Evolutionary conservation across 2,113 vertebrate species (phyloP).

Genomic region (Osmerus mordax): DNA sequence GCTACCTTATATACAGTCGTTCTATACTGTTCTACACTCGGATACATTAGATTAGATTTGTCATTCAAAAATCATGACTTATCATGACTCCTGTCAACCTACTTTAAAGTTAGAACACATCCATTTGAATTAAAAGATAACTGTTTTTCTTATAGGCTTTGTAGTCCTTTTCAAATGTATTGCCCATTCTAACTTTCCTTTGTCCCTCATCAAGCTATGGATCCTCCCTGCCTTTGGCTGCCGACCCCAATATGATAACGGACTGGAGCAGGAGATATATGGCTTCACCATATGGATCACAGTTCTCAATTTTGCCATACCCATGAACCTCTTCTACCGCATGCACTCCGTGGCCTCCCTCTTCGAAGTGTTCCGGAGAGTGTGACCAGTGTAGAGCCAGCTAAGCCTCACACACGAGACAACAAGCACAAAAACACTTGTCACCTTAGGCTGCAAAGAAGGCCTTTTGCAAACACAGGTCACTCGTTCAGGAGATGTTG

Average conservation of each 20-base stretch:
- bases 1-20: too few species aligned
- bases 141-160: too few species aligned
- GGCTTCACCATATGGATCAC: slow-evolving; percentile 93
- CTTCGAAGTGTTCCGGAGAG: slow-evolving; percentile 89
- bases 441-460: slow-evolving; percentile 21
- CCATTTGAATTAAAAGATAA: too few species aligned
- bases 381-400: slow-evolving; percentile 62
- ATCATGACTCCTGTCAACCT: too few species aligned
- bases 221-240: slow-evolving; percentile 94
- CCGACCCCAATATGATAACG: slow-evolving; percentile 94
- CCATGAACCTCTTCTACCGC: slow-evolving; percentile 94
- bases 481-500: slow-evolving; percentile 45
- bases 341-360: slow-evolving; percentile 95
- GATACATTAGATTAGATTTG: too few species aligned
- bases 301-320: slow-evolving; percentile 93
- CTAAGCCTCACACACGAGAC: slow-evolving; percentile 16
- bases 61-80: too few species aligned
- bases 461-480: slow-evolving; percentile 38
- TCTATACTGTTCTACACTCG: too few species aligned
- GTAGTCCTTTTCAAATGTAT: too few species aligned
- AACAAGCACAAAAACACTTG: slow-evolving; percentile 41
- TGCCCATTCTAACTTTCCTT: not conserved
- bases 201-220: slow-evolving; percentile 80
- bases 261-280: slow-evolving; percentile 87
- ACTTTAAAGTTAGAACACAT: too few species aligned